Evolutionary conservation across 2,113 vertebrate genomes (phyloP).

Genomic region (Pseudorectes ferrugineus): DNA sequence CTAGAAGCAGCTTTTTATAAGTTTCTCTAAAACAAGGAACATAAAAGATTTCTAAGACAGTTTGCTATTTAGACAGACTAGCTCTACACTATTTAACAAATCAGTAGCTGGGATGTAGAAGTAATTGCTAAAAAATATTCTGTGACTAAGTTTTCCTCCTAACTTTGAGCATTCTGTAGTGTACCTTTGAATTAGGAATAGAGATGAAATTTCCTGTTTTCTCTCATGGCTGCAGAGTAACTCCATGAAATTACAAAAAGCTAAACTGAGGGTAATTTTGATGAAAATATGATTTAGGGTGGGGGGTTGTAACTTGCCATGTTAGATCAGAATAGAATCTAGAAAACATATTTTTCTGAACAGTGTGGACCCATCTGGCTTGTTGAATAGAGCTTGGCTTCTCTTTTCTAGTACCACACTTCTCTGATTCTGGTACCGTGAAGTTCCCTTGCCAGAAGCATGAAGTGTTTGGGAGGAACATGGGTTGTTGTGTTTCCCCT

Average conservation of each 20-base stretch:
- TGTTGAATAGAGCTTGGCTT: background rate
- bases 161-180: background rate
- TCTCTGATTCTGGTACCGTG: background rate
- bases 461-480: fast-evolving
- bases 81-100: background rate
- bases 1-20: background rate
- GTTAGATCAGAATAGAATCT: background rate
- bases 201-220: background rate
- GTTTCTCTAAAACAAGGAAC: background rate
- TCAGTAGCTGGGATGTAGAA: background rate
- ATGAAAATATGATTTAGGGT: background rate
- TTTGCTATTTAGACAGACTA: background rate
- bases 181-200: background rate
- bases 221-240: background rate
- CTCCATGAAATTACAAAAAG: background rate
- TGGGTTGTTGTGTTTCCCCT: fast-evolving
- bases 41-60: background rate
- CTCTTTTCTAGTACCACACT: background rate
- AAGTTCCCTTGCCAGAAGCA: background rate
- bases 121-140: background rate
- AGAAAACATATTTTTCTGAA: background rate
- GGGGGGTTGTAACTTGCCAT: background rate
- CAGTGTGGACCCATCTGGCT: fast-evolving
- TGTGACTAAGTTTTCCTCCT: background rate
- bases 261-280: background rate